Conservation (phyloP, 2,888 invertebrate species). For the Nowickia ferox region DNA sequence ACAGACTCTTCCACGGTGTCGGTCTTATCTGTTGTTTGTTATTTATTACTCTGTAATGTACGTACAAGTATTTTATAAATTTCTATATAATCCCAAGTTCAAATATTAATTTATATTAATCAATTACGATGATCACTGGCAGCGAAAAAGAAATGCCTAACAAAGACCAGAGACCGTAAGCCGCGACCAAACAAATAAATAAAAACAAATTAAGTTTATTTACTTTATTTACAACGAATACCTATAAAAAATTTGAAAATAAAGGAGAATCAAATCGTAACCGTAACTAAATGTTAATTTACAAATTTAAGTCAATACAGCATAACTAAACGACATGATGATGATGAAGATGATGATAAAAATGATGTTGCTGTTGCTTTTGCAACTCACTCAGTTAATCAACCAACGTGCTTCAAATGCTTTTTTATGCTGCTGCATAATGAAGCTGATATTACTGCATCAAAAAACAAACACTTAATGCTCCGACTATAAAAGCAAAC, state of each 20-base stretch:
- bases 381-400: background rate
- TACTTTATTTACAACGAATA: conserved; percentile 26
- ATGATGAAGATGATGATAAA: conserved; percentile 16
- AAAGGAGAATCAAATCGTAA: conserved; percentile 2
- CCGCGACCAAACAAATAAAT: conserved; percentile 36
- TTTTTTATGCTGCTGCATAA: conserved; percentile 53
- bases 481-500: conserved; percentile 39
- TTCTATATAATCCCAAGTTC: conserved; percentile 55
- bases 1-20: conserved; percentile 4
- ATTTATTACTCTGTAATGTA: conserved; percentile 28
- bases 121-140: conserved; percentile 10
- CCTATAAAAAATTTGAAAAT: background rate
- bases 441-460: conserved; percentile 43
- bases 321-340: conserved; percentile 33
- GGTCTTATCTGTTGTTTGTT: conserved; percentile 44
- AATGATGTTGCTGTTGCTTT: conserved; percentile 14
- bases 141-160: conserved; percentile 13
- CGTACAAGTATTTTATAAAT: conserved; percentile 4
- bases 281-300: conserved; percentile 64
- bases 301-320: conserved; percentile 57
- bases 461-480: conserved; percentile 11
- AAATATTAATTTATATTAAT: conserved; percentile 58
- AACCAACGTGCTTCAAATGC: conserved; percentile 18
- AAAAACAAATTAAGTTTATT: conserved; percentile 31
- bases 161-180: conserved; percentile 19